Evolutionary conservation across 2,888 invertebrate genomes (phyloP).

Genomic region (Thelaira solivaga): DNA sequence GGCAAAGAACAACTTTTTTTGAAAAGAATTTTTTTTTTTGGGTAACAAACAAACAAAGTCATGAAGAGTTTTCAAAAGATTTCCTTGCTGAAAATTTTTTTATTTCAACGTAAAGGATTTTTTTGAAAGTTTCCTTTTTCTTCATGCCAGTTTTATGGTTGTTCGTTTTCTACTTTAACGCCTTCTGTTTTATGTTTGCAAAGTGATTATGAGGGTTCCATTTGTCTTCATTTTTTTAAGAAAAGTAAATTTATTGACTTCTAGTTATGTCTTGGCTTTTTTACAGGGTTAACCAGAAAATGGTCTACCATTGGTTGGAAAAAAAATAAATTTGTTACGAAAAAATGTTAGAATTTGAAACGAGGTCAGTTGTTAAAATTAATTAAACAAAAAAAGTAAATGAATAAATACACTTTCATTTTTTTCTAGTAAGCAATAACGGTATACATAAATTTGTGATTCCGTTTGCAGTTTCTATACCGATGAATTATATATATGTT

Average conservation of each 20-base stretch:
- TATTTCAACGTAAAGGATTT: background rate
- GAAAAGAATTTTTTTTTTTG: background rate
- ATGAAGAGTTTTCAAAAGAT: background rate
- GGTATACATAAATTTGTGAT: too few relatives aligned
- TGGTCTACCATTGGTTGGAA: slow-evolving; percentile 8
- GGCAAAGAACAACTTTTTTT: background rate
- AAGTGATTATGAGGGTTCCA: slow-evolving; percentile 12
- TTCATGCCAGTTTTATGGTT: background rate
- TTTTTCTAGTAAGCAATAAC: too few relatives aligned
- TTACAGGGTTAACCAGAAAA: background rate
- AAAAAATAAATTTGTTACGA: background rate
- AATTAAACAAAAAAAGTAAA: background rate
- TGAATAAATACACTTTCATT: too few relatives aligned
- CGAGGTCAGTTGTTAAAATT: background rate
- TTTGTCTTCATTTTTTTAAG: slow-evolving; percentile 1
- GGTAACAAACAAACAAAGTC: too few relatives aligned
- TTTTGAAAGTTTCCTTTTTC: background rate
- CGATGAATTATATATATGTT: too few relatives aligned
- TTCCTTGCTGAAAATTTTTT: background rate
- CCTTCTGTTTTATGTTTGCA: slow-evolving; percentile 15
- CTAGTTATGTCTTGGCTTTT: background rate
- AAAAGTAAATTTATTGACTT: background rate
- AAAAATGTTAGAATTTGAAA: background rate
- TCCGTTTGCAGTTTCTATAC: too few relatives aligned
- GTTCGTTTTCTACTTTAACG: background rate